phyloP scores from a whole-genome alignment of 2,888 invertebrate species.

The Drosophila prolongata region DNA sequence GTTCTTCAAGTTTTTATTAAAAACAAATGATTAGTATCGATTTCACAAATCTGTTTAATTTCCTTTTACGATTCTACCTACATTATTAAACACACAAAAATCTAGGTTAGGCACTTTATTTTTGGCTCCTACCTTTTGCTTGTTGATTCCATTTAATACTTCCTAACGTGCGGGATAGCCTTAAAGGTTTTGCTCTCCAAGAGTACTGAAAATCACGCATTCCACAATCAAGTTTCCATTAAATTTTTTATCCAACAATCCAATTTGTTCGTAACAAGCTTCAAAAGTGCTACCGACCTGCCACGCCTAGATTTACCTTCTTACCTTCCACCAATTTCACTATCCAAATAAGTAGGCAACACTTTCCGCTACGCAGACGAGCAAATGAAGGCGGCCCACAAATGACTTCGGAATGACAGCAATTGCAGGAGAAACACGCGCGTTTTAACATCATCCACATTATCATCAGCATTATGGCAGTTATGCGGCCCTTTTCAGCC shows the following conservation, averaged over 20 bases:
- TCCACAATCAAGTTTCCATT: conserved; percentile 11
- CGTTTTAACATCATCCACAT: conserved; percentile 78
- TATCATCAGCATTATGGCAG: conserved; percentile 79
- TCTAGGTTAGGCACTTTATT: too few relatives aligned
- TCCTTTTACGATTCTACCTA: too few relatives aligned
- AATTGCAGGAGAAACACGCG: conserved; percentile 77
- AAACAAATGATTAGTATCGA: too few relatives aligned
- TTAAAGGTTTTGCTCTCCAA: neutral
- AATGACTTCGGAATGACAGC: conserved; percentile 75
- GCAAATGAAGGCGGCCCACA: conserved; percentile 57
- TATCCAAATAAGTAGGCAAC: conserved; percentile 31
- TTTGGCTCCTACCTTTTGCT: too few relatives aligned
- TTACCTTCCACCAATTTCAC: neutral
- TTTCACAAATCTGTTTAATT: too few relatives aligned
- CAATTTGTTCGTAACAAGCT: conserved; percentile 3
- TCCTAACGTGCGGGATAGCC: neutral
- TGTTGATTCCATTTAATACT: too few relatives aligned
- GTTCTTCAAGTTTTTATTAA: too few relatives aligned
- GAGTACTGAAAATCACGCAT: neutral
- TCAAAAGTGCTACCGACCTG: neutral
- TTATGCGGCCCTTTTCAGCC: conserved; percentile 63
- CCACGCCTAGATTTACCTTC: neutral
- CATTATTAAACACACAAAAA: too few relatives aligned
- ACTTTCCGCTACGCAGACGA: conserved; percentile 27
- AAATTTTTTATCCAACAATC: neutral